Conservation (phyloP, 2,113 vertebrate species). For the Myanophis thanlyinensis region DNA sequence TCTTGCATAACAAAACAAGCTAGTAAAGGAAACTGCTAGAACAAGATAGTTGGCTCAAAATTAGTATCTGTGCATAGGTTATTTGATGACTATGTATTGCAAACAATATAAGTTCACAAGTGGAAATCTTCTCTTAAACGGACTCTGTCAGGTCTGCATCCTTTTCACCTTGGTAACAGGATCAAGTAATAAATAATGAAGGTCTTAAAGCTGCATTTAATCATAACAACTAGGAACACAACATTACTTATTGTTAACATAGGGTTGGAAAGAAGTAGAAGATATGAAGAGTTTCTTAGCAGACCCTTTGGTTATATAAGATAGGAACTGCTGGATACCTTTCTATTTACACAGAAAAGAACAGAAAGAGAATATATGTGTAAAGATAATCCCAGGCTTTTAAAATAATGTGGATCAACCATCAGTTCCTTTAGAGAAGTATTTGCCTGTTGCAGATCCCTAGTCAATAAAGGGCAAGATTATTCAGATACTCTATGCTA, state of each 20-base stretch:
- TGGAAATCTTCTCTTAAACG: background rate
- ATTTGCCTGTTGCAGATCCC: background rate
- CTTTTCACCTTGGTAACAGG: background rate
- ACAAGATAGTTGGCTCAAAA: background rate
- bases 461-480: background rate
- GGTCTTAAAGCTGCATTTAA: background rate
- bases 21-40: background rate
- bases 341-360: background rate
- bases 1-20: background rate
- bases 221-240: background rate
- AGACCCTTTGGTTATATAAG: background rate
- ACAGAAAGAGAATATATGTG: background rate
- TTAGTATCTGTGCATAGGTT: background rate
- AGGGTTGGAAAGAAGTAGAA: background rate
- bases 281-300: background rate
- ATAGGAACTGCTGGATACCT: background rate
- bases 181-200: background rate
- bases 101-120: background rate
- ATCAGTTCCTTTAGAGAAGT: background rate
- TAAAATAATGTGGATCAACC: background rate
- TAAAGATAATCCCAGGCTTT: background rate
- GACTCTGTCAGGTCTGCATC: background rate
- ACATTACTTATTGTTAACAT: background rate
- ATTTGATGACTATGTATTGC: background rate
- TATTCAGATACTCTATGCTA: background rate